Conservation (phyloP, 2,888 invertebrate genomes). For the Pantelozetes paolii region DNA sequence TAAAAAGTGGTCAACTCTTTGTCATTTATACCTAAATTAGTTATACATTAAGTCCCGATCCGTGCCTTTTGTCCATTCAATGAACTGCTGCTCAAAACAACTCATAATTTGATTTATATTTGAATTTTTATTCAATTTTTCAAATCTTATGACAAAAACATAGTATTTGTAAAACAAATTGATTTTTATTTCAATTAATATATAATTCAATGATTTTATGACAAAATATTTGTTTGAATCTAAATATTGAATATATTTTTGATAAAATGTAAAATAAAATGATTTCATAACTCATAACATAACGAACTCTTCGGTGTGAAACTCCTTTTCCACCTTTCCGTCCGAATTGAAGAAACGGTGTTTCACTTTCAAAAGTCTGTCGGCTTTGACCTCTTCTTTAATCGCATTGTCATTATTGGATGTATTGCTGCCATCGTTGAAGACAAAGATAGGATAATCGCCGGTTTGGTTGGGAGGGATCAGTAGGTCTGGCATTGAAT, state of each 20-base stretch:
- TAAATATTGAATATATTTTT: neutral
- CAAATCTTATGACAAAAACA: too few relatives aligned
- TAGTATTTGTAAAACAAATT: neutral
- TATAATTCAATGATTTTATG: neutral
- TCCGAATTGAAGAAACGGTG: constrained; percentile 43
- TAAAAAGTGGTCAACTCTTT: neutral
- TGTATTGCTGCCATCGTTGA: constrained; percentile 62
- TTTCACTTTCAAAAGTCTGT: constrained; percentile 38
- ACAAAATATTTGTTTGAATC: constrained; percentile 19
- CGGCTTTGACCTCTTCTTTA: neutral
- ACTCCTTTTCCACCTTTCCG: constrained; percentile 44
- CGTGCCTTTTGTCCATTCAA: too few relatives aligned
- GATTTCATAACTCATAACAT: constrained; percentile 30
- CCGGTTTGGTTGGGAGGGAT: constrained; percentile 56
- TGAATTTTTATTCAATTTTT: too few relatives aligned
- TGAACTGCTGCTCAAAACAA: too few relatives aligned
- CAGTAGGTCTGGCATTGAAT: constrained; percentile 62
- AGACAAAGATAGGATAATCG: constrained; percentile 78
- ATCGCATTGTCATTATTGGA: neutral
- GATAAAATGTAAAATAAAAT: neutral
- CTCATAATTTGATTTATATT: too few relatives aligned
- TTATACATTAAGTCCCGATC: neutral
- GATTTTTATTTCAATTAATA: neutral
- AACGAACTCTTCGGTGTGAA: constrained; percentile 42
- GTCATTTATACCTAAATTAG: neutral